Conservation (phyloP, 2,113 vertebrate species). For the Rhodinocichla rosea region DNA sequence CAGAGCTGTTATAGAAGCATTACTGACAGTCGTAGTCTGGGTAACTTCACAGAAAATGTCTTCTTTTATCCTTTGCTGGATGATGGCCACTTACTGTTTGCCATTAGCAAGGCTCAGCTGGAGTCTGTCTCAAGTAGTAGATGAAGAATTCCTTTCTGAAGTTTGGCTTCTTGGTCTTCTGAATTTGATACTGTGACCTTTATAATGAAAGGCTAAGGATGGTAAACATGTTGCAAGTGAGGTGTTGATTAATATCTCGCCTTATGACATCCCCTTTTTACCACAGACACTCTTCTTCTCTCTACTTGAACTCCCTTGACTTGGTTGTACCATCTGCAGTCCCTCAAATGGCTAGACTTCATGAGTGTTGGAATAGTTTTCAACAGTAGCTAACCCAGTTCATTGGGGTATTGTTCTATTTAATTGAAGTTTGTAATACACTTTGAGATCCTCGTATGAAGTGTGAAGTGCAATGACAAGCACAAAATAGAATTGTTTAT, state of each 20-base stretch:
- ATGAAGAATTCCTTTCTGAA: background rate
- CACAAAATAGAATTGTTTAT: constrained; percentile 49
- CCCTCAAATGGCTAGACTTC: background rate
- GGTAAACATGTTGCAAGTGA: background rate
- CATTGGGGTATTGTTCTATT: constrained; percentile 24
- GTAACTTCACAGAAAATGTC: background rate
- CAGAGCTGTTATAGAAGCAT: background rate
- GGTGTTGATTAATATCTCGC: background rate
- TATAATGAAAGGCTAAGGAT: background rate
- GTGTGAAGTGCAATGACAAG: constrained; percentile 9
- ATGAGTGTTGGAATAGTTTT: background rate
- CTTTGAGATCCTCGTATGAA: background rate
- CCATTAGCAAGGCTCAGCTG: constrained; percentile 7
- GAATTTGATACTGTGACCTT: background rate
- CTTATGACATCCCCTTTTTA: background rate
- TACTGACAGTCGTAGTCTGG: background rate
- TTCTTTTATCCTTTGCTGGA: background rate
- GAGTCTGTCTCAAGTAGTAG: background rate
- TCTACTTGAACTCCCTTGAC: background rate
- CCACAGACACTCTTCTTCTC: background rate
- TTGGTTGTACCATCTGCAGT: background rate
- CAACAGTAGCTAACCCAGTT: background rate
- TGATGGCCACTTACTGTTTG: background rate
- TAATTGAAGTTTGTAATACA: constrained; percentile 48
- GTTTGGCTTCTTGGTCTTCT: background rate